Percentiles rank a stretch among this genome's conserved stretches.
phyloP scores from a whole-genome alignment of 2,113 vertebrate species.

The Rhinolophus sinicus region DNA sequence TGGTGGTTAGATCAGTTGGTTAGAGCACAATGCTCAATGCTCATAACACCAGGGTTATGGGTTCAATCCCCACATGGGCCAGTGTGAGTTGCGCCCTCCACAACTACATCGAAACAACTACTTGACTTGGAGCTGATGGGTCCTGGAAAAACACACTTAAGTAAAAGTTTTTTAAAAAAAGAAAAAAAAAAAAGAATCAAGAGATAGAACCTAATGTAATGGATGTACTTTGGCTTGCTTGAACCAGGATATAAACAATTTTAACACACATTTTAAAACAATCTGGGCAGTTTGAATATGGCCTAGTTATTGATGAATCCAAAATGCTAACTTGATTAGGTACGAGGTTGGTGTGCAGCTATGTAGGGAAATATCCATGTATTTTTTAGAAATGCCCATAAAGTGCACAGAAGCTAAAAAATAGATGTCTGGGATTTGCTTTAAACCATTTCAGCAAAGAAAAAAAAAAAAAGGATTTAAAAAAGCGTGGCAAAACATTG shows the following conservation, averaged over 20 bases:
- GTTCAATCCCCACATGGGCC: too few species aligned
- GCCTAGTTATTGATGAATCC: background rate
- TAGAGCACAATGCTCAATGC: too few species aligned
- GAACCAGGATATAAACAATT: background rate
- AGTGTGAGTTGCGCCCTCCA: too few species aligned
- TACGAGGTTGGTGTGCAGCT: background rate
- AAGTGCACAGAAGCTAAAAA: background rate
- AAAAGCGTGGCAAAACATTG: background rate
- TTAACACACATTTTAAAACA: background rate
- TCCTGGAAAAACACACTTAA: too few species aligned
- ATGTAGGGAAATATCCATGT: background rate
- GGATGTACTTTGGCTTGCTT: background rate
- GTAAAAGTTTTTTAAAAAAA: too few species aligned
- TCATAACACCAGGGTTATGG: too few species aligned
- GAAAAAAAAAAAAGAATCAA: background rate
- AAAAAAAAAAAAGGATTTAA: background rate
- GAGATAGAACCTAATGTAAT: background rate
- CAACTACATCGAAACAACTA: too few species aligned
- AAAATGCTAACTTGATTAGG: slow-evolving; percentile 22
- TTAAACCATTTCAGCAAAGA: slow-evolving; percentile 6
- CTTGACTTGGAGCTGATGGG: too few species aligned
- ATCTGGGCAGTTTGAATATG: background rate
- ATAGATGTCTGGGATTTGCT: background rate
- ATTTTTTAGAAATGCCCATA: background rate
- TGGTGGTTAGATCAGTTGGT: too few species aligned